These are phyloP conservation scores for Eumeta japonica DNA, from an alignment of 1,140 invertebrate genomes.

Conservation along the genomic window DNA sequence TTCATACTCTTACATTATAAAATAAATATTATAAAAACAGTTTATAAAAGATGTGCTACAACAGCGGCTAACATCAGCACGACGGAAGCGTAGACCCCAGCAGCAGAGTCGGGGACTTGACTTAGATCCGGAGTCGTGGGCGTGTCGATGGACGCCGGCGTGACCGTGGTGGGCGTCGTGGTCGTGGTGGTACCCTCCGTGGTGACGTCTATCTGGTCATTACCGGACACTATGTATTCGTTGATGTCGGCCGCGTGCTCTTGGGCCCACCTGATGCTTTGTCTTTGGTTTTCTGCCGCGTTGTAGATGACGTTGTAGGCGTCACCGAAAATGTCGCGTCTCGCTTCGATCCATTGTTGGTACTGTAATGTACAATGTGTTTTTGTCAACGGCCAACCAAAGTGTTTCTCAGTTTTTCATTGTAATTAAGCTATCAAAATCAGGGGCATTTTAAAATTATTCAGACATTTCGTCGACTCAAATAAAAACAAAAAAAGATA, in stretches of 20 bases:
- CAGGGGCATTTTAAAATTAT: too few relatives aligned
- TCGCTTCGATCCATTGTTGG: slow-evolving; percentile 24
- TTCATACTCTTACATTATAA: too few relatives aligned
- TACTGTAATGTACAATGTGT: slow-evolving; percentile 25
- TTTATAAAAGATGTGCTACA: too few relatives aligned
- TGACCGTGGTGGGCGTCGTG: slow-evolving; percentile 8
- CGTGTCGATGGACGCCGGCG: slow-evolving; percentile 10
- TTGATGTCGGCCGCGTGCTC: slow-evolving; percentile 19
- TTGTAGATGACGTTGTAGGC: slow-evolving; percentile 13
- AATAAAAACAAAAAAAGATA: too few relatives aligned
- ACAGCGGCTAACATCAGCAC: too few relatives aligned
- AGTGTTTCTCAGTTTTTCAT: too few relatives aligned
- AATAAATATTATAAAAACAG: too few relatives aligned
- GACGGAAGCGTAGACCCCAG: too few relatives aligned
- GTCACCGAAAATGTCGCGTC: slow-evolving; percentile 14
- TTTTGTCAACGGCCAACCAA: too few relatives aligned
- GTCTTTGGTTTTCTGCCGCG: slow-evolving; percentile 12
- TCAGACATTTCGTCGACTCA: too few relatives aligned
- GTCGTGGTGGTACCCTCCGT: slow-evolving; percentile 8
- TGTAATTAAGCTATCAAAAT: too few relatives aligned
- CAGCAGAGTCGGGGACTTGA: slow-evolving; percentile 25
- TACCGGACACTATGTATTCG: slow-evolving; percentile 22
- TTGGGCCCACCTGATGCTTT: slow-evolving; percentile 18
- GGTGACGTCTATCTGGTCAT: slow-evolving; percentile 7
- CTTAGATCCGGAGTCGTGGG: slow-evolving; percentile 15